phyloP scores from a whole-genome alignment of 2,888 invertebrate genomes.

The Hedychridium roseum region DNA sequence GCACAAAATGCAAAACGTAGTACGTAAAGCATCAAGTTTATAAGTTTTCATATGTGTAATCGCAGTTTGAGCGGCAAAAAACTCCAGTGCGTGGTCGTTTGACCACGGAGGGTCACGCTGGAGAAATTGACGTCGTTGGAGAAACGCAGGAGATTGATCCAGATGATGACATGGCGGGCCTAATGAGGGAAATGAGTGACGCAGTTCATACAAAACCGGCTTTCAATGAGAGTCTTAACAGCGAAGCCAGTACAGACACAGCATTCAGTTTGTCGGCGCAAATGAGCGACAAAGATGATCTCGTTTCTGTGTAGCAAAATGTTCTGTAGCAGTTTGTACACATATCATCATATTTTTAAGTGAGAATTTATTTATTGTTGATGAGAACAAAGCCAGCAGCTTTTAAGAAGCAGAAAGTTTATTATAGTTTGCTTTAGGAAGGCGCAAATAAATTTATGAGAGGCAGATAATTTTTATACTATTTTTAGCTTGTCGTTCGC shows the following conservation, averaged over 20 bases:
- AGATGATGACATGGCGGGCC: constrained; percentile 60
- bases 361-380: too few species aligned
- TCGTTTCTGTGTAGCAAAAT: constrained; percentile 40
- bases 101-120: constrained; percentile 37
- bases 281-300: constrained; percentile 57
- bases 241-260: constrained; percentile 62
- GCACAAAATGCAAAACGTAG: too few species aligned
- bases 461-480: too few species aligned
- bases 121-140: constrained; percentile 50
- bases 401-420: too few species aligned
- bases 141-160: constrained; percentile 56
- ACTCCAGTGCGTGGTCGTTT: constrained; percentile 22
- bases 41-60: constrained; percentile 2
- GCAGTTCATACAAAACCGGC: constrained; percentile 47
- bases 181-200: constrained; percentile 62
- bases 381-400: too few species aligned
- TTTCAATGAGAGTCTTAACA: constrained; percentile 57
- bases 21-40: too few species aligned
- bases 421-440: too few species aligned
- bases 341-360: too few species aligned
- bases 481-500: too few species aligned
- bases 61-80: constrained; percentile 51
- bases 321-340: not conserved
- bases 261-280: constrained; percentile 60
- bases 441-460: too few species aligned